Conservation (phyloP, 2,797 vertebrate species). For the Monodelphis domestica region DNA sequence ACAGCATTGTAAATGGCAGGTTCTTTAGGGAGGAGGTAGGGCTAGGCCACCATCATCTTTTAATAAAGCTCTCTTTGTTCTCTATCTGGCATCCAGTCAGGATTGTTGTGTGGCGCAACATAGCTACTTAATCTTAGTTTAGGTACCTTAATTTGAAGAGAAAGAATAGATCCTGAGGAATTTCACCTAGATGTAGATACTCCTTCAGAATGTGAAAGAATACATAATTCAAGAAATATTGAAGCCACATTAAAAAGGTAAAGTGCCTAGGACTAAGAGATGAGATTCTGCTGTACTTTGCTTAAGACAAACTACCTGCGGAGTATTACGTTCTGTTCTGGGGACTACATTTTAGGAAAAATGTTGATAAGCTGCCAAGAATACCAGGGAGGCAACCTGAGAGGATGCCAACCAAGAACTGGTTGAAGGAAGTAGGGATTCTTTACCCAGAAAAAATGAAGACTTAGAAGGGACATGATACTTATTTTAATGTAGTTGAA, state of each 20-base stretch:
- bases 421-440: neutral
- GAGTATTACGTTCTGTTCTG: neutral
- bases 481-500: neutral
- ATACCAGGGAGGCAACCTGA: neutral
- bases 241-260: neutral
- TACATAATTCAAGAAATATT: constrained; percentile 1
- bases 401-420: neutral
- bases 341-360: neutral
- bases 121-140: constrained; percentile 2
- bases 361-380: neutral
- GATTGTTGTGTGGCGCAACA: constrained; percentile 29
- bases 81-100: constrained; percentile 29
- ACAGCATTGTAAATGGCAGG: neutral
- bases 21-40: constrained; percentile 2
- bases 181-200: neutral
- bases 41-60: constrained; percentile 27
- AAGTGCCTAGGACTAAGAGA: neutral
- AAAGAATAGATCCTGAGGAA: constrained; percentile 9
- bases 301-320: neutral
- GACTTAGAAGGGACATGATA: neutral
- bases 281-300: neutral
- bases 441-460: neutral
- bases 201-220: neutral
- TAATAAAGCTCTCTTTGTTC: constrained; percentile 14
- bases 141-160: constrained; percentile 43